Base-by-base conservation (phyloP, 2,113 vertebrate species). In the Anthoscopus minutus region DNA sequence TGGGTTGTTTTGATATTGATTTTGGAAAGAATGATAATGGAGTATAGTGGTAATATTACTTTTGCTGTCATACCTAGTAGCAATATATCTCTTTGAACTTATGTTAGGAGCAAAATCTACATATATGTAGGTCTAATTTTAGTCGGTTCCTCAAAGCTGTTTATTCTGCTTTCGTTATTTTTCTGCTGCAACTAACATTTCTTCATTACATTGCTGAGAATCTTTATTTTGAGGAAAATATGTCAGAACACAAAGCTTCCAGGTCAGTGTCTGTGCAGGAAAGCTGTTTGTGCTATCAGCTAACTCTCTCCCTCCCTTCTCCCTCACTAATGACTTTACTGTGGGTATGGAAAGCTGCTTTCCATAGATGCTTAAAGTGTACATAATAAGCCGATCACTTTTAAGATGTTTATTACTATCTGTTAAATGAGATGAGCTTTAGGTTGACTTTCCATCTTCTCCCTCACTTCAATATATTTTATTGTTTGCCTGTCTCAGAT, bases 1-100 rank as follows among this genome's bases (percentile, higher is more conserved):
- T 77, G 20, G 93, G 94, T 84, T 97, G 95, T 96, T 96, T 94
- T 48, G 92, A 83, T 98, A 98, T 98, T 97, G 98, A 98, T 98
- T 96, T 94, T 97, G 97, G 76, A 94, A 96, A 94, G 96, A 93
- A 96, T 69, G 97, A 94, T 97, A 97, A 97, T 96, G 97, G 96
- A 97, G 84, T 70, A 85, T 78, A 96, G 86, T 93, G 89, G 90
- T 94, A 69, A 95, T 90, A 47, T 91, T 91, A 83, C 86, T 87
- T 94, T 70, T 54, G 86, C 97, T 86, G 76, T 95, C 96, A 73
- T 47, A 92, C 89, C 86, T 82, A 88, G 91, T 65, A 85, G 97
- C 84, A 64, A 65, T 95, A 94, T 85, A 93, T 96, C 95, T 97
- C 92, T 33, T 88, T 45, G 86, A 76, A 82, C 15, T 70, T 72